phyloP scores from a whole-genome alignment of 2,888 invertebrate species.

The Antheraea assamensis region DNA sequence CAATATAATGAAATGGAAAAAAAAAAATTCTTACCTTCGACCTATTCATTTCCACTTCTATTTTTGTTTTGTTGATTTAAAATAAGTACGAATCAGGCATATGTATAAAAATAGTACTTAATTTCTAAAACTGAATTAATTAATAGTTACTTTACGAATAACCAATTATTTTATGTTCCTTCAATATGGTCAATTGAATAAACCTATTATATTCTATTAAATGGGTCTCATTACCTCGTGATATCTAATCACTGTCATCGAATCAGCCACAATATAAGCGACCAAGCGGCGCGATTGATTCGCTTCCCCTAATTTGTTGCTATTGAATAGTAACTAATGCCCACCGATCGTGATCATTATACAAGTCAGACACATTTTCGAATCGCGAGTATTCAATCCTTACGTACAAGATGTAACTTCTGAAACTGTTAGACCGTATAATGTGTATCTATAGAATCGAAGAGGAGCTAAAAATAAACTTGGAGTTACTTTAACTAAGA shows the following conservation, averaged over 20 bases:
- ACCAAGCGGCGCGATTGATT: constrained; percentile 11
- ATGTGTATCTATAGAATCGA: not conserved
- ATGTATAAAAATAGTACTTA: too few relatives aligned
- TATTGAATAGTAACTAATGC: constrained; percentile 2
- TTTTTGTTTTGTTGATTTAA: too few relatives aligned
- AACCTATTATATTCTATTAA: constrained; percentile 1
- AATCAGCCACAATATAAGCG: constrained; percentile 7
- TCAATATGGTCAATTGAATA: not conserved
- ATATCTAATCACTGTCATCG: constrained; percentile 12
- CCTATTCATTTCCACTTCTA: too few relatives aligned
- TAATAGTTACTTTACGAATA: not conserved
- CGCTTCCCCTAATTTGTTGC: constrained; percentile 14
- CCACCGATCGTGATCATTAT: not conserved
- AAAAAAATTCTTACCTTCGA: too few relatives aligned
- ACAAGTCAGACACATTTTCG: not conserved
- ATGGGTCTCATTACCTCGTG: constrained; percentile 4
- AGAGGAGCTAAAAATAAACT: not conserved
- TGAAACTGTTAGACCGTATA: not conserved
- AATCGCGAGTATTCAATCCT: not conserved
- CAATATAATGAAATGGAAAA: too few relatives aligned
- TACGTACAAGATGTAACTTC: not conserved
- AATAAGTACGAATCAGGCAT: too few relatives aligned
- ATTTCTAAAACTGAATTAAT: too few relatives aligned
- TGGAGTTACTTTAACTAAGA: not conserved
- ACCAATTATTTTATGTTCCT: not conserved